Percentiles rank a stretch among this genome's conserved stretches.
These are phyloP conservation scores for Salticus scenicus DNA, from an alignment of 2,888 invertebrate species.

Conservation along the genomic window DNA sequence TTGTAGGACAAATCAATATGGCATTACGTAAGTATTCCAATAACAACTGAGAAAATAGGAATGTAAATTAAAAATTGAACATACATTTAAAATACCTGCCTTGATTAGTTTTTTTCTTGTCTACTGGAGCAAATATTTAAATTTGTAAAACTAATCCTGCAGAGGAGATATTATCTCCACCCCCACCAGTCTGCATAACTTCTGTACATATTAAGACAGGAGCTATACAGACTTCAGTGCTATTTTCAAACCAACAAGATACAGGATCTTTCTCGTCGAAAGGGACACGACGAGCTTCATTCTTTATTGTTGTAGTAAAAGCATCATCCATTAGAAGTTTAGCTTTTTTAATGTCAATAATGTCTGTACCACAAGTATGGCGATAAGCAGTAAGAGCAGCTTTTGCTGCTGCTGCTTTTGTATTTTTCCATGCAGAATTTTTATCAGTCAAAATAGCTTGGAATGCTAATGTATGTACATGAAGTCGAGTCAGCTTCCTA, in stretches of 20 bases:
- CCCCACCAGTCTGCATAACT: slow-evolving; percentile 88
- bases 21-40: not conserved
- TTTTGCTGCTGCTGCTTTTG: slow-evolving; percentile 87
- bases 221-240: slow-evolving; percentile 85
- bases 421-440: slow-evolving; percentile 84
- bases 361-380: slow-evolving; percentile 79
- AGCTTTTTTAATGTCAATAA: slow-evolving; percentile 79
- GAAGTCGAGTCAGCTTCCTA: slow-evolving; percentile 83
- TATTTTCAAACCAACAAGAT: slow-evolving; percentile 82
- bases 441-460: slow-evolving; percentile 86
- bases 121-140: slow-evolving; percentile 25
- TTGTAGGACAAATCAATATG: too few relatives aligned
- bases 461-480: slow-evolving; percentile 91
- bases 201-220: slow-evolving; percentile 89
- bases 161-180: slow-evolving; percentile 92
- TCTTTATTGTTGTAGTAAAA: slow-evolving; percentile 83
- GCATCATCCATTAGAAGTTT: slow-evolving; percentile 87
- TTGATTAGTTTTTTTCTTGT: too few relatives aligned
- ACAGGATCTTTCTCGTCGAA: slow-evolving; percentile 84
- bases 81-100: too few relatives aligned
- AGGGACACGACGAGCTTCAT: slow-evolving; percentile 79
- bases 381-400: slow-evolving; percentile 88
- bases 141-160: slow-evolving; percentile 82
- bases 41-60: not conserved
- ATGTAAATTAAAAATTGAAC: not conserved